Evolutionary conservation across 2,888 invertebrate species (phyloP), one percentile per base, ranked within the genome.

Genomic region (Zaprionus bogoriensis): DNA sequence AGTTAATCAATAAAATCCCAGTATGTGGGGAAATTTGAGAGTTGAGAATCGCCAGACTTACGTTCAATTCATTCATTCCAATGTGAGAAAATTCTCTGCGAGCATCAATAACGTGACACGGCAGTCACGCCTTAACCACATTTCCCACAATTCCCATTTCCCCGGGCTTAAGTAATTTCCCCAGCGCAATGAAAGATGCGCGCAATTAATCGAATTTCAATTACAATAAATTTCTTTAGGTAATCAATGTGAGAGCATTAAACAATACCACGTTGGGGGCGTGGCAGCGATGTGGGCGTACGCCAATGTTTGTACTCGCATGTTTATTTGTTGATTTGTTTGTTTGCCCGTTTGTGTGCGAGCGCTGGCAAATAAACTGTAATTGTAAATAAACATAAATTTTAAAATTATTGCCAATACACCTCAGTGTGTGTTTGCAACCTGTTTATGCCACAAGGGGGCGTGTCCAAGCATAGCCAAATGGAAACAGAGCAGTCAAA

Each of bases 331-430:
- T 51, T 27, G 47, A 9, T 38, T 14, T 59, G 42, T 36, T 30
- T 64, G 57, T 41, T 32, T 17, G 27, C 28, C 12, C n/a, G 25
- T 48, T n/a, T 30, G 6, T 23, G 4, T 25, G 25, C 30, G 38
- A 53, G 50, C 38, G 14, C 30, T 5, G 57, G 41, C 39, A 76
- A 71, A 77, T 77, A 77, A 78, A 82, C 74, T 82, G 77, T 85
- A 83, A 87, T 83, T 85, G 88, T 82, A 85, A 85, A 86, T 84
- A 86, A 87, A 87, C 77, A 87, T 77, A 76, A 75, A 81, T 86
- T 87, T 78, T 64, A 76, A 88, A 73, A 83, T 77, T 83, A 84
- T 86, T 79, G 55, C 77, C 77, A 62, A 62, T 64, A 50, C 62
- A 51, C 25, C 52, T 30, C 48, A 59, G 65, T 64, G 61, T 64